phyloP scores from a whole-genome alignment of 2,113 vertebrate genomes.

The Scolopax mira region DNA sequence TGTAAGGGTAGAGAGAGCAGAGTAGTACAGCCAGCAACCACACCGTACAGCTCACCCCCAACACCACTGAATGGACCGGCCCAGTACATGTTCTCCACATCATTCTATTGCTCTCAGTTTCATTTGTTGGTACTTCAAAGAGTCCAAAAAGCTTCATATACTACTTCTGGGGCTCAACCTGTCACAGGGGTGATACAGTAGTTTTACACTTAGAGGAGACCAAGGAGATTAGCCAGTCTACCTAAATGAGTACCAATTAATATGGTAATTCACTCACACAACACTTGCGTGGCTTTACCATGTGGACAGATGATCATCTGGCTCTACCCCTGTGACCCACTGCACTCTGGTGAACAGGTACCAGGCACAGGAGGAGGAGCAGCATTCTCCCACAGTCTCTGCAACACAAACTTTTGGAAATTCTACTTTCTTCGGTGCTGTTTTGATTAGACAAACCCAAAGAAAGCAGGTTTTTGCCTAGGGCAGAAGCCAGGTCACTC shows the following conservation, averaged over 20 bases:
- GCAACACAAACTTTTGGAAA: neutral
- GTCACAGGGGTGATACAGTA: neutral
- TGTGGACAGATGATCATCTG: rapidly evolving
- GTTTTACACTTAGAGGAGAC: neutral
- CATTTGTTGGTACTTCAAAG: neutral
- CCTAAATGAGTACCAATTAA: neutral
- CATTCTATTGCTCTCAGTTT: neutral
- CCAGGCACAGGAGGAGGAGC: neutral
- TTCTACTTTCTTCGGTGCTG: neutral
- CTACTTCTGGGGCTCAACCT: neutral
- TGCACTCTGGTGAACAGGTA: neutral
- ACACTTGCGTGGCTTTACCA: neutral
- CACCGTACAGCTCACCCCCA: neutral
- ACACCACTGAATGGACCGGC: neutral
- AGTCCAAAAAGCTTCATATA: neutral
- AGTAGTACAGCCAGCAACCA: neutral
- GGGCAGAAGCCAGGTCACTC: neutral
- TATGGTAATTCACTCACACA: neutral
- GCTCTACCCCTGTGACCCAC: neutral
- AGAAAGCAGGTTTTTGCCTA: neutral
- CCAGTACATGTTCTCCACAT: neutral
- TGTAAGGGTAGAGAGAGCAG: neutral
- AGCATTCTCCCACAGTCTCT: neutral
- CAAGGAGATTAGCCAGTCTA: neutral
- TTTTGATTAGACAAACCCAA: neutral